phyloP scores from a whole-genome alignment of 2,113 vertebrate species.

The Microcebus tavaratra region DNA sequence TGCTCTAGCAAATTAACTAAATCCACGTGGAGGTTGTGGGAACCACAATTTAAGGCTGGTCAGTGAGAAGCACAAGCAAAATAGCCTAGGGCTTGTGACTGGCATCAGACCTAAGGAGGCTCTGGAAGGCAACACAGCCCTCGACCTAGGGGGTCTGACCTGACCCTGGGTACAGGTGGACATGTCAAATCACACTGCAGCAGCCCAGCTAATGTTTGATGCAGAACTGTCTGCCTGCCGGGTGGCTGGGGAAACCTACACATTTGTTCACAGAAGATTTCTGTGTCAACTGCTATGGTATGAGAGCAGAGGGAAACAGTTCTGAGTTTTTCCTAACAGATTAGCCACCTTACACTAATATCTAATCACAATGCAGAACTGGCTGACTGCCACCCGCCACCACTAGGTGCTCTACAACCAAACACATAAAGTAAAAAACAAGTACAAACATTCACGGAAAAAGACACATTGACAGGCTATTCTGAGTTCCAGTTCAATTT shows the following conservation, averaged over 20 bases:
- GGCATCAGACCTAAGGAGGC: background rate
- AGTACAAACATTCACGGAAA: conserved; percentile 37
- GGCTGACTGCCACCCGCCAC: background rate
- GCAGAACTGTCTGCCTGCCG: background rate
- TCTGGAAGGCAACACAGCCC: background rate
- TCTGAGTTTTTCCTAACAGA: background rate
- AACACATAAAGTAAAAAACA: background rate
- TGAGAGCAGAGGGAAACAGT: background rate
- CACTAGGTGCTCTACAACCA: background rate
- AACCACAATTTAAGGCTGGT: background rate
- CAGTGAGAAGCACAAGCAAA: background rate
- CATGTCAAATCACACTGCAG: background rate
- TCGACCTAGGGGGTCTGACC: background rate
- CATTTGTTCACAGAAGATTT: background rate
- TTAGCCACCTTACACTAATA: background rate
- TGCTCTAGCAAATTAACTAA: background rate
- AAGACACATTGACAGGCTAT: conserved; percentile 56
- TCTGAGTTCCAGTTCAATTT: conserved; percentile 75
- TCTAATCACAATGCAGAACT: background rate
- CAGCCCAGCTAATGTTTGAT: background rate
- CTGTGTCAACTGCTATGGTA: background rate
- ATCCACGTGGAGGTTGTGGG: background rate
- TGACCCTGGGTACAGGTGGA: background rate
- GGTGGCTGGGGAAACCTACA: background rate
- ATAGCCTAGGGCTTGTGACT: background rate